These are phyloP conservation scores for Drosophila quadrilineata DNA, from an alignment of 1,140 invertebrate genomes.

Conservation along the genomic window DNA sequence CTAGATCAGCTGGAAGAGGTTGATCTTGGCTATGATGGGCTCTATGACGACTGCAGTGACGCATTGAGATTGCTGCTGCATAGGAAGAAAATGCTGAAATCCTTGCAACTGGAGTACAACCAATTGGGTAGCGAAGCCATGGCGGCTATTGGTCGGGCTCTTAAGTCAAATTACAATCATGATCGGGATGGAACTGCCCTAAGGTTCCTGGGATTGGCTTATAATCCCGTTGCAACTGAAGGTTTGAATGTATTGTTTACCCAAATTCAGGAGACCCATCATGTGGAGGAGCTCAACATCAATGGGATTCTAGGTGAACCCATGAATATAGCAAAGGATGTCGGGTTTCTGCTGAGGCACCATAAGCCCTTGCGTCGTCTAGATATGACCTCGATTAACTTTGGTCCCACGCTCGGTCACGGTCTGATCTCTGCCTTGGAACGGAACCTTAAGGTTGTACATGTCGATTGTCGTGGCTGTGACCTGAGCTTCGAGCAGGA, in stretches of 20 bases:
- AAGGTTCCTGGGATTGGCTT: constrained; percentile 57
- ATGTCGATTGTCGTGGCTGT: constrained; percentile 58
- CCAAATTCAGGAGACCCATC: constrained; percentile 33
- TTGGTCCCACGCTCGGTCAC: background rate
- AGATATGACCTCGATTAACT: constrained; percentile 39
- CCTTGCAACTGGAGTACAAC: constrained; percentile 61
- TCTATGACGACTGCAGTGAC: constrained; percentile 49
- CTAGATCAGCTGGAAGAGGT: constrained; percentile 41
- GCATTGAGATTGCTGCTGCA: constrained; percentile 44
- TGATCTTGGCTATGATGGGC: constrained; percentile 60
- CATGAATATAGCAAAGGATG: background rate
- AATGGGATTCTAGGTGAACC: constrained; percentile 4
- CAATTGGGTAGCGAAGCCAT: constrained; percentile 11
- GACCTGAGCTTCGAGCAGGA: constrained; percentile 37
- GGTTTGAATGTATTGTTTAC: constrained; percentile 24
- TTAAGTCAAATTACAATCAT: background rate
- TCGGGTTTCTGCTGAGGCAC: constrained; percentile 27
- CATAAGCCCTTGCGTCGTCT: constrained; percentile 42
- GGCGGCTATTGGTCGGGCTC: constrained; percentile 28
- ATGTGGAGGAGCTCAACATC: constrained; percentile 47
- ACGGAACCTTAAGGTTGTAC: constrained; percentile 16
- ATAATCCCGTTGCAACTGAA: constrained; percentile 33
- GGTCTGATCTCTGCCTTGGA: constrained; percentile 30
- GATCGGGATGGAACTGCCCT: background rate
- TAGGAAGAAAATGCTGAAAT: constrained; percentile 14